Base-by-base conservation (phyloP, 2,113 vertebrate species). In the Epinephelus cyanopodus region DNA sequence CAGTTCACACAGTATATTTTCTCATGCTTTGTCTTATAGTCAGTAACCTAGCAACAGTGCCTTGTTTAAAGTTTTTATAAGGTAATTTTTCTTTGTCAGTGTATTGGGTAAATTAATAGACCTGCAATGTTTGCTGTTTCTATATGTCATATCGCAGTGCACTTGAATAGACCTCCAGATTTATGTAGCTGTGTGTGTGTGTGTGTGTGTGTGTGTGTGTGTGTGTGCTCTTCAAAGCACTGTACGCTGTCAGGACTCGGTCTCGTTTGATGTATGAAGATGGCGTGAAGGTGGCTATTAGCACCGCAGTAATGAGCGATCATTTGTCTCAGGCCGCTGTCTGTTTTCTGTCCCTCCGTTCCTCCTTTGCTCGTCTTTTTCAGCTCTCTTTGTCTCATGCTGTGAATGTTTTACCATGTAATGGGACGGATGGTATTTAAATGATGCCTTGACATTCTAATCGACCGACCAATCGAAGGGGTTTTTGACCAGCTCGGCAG, bases 31-130 rank as follows among this genome's bases (percentile, higher is more conserved):
- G n/a, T 77, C 25, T 67, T 65, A 45, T 45, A 64, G 58, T 56
- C 72, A 48, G 91, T 93, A 85, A 64, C 91, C 64, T 90, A 89
- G 90, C 92, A 94, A 94, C 92, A 66, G 78, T 23, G 56, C 1
- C 14, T 18, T n/a, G 15, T 60, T 27, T 1, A 64, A 75, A 48
- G 27, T 33, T 81, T 52, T 18, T 4, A 47, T 74, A 19, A 19
- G 79, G 71, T 62, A 1, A 18, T 74, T 39, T 74, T 60, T 4
- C 48, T 63, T 23, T 65, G 63, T 60, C 12, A 42, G 5, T 5
- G 3, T 37, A 42, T 19, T 68, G 9, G 5, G 0, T 9, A 71
- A 71, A 83, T 67, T 0, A 76, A n/a, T 33, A 56, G 39, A 17
- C 63, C 14, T 21, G 48, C 11, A 57, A 7, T 60, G 33, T 52